Evolutionary conservation across 2,888 invertebrate species (phyloP), one percentile per base, ranked within the genome.

Genomic region (Calliphora vomitoria): DNA sequence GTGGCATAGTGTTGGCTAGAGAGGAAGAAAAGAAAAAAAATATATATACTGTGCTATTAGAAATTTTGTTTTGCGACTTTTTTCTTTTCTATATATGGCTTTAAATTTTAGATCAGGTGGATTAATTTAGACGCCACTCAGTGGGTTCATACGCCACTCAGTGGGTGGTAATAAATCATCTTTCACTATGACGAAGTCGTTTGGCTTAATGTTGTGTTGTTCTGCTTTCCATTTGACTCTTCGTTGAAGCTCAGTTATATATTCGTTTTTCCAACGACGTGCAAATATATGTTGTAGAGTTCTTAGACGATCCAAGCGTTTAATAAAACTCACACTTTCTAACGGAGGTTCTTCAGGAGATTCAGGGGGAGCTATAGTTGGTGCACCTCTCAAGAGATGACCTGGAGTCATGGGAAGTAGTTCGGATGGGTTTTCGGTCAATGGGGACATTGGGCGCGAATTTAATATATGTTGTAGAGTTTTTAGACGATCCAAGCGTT

Each of bases 391-490:
- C n/a, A 58, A 58, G 58, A 58, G 10, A 25, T 58, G 58, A 20
- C 25, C 58, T 11, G 58, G 58, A 25, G 58, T 58, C 25, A 58
- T 25, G 8, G 58, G 25, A 4, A 58, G 10, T 25, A 58, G 25
- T 8, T 58, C 58, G 10, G 25, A 11, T 25, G 25, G 58, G 13
- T 1, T 25, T 58, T 58, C 58, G 58, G 11, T 58, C 11, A 58
- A 58, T 1, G 58, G 58, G 11, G 58, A 58, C 58, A 58, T 58
- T 10, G 58, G 58, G 11, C 58, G 58, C 11, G 25, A 58, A 25
- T 58, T 58, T 58, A 74, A 74, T 15, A 74, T 58, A 66, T 78
- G 55, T 38, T 78, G 66, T 31, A 66, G 15, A 35, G 55, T 20
- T 66, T 68, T 79, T 8, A 68, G 20, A 6, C 44, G 53, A 8